These are phyloP conservation scores for Acanthiza pusilla DNA, from an alignment of 2,797 vertebrate genomes.

Conservation along the genomic window DNA sequence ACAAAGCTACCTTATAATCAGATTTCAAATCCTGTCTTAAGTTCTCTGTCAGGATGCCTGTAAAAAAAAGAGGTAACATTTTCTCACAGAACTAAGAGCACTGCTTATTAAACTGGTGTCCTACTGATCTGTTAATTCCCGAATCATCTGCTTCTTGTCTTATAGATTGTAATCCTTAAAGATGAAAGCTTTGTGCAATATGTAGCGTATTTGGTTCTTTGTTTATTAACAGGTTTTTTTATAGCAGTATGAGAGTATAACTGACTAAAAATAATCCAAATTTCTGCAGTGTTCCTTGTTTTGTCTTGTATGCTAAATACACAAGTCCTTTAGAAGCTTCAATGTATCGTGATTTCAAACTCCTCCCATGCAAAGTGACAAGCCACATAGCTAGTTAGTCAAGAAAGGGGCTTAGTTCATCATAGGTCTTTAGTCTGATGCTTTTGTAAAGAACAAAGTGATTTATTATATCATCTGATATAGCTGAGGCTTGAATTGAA, in stretches of 20 bases:
- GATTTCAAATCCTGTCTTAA: not conserved
- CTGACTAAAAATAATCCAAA: not conserved
- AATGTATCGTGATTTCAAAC: not conserved
- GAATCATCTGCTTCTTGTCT: not conserved
- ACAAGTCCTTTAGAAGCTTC: not conserved
- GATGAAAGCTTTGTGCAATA: not conserved
- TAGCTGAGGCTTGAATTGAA: not conserved
- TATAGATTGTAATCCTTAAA: not conserved
- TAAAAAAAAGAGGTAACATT: not conserved
- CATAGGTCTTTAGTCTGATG: not conserved
- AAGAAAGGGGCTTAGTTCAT: not conserved
- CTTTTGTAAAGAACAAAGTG: not conserved
- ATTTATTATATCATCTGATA: not conserved
- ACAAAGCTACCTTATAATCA: not conserved
- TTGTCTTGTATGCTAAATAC: not conserved
- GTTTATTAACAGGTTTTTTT: not conserved
- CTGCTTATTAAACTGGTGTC: not conserved
- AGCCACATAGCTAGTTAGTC: not conserved
- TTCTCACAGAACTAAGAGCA: not conserved
- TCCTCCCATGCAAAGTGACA: not conserved
- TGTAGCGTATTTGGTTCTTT: not conserved
- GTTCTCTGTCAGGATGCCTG: not conserved
- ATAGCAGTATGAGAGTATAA: not conserved
- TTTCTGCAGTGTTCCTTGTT: not conserved
- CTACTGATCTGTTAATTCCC: not conserved